These are phyloP conservation scores for Toxotes jaculatrix DNA, from an alignment of 2,113 vertebrate species.

Conservation along the genomic window DNA sequence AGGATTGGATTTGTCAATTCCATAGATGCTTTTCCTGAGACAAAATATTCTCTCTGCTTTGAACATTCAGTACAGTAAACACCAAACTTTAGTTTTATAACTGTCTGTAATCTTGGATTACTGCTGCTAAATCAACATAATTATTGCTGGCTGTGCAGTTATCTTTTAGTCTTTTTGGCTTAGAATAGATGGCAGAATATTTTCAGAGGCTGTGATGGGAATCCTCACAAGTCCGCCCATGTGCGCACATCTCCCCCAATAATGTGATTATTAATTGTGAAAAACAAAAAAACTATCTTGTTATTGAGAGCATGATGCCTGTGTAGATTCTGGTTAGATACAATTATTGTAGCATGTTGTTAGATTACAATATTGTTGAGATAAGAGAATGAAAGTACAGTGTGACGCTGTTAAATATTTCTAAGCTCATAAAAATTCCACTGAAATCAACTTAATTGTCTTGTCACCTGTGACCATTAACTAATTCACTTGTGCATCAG, in stretches of 20 bases:
- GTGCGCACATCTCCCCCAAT: constrained; percentile 26
- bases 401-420: constrained; percentile 6
- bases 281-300: constrained; percentile 19
- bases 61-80: constrained; percentile 21
- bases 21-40: constrained; percentile 15
- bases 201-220: constrained; percentile 45
- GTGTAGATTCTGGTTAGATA: constrained; percentile 15
- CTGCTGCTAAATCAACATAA: constrained; percentile 48
- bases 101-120: constrained; percentile 43
- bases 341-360: background rate
- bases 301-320: constrained; percentile 10
- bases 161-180: constrained; percentile 38
- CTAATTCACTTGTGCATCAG: constrained; percentile 31
- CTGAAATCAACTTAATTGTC: constrained; percentile 4
- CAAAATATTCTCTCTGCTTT: constrained; percentile 42
- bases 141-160: constrained; percentile 23
- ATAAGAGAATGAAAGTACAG: background rate
- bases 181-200: constrained; percentile 28
- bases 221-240: constrained; percentile 42
- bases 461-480: background rate
- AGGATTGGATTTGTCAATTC: constrained; percentile 46
- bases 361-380: background rate
- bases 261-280: constrained; percentile 32
- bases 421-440: constrained; percentile 12
- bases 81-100: constrained; percentile 10